Evolutionary conservation across 2,797 vertebrate genomes (phyloP).

Genomic region (Nyctalus aviator): DNA sequence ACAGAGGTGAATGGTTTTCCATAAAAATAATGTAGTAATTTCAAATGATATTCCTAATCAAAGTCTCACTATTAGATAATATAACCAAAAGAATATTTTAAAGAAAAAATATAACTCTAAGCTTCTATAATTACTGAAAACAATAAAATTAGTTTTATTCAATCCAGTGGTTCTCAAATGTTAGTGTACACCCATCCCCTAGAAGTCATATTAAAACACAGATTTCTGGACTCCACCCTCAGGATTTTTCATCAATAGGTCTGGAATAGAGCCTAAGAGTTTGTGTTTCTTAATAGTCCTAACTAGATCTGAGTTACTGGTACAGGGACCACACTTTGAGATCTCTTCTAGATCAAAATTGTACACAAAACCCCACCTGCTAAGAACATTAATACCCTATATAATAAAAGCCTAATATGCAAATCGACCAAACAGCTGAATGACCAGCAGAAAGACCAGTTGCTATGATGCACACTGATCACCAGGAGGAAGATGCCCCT

Average conservation of each 20-base stretch:
- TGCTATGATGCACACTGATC: too few relatives aligned
- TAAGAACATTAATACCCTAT: background rate
- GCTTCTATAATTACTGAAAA: constrained; percentile 2
- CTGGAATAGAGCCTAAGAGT: background rate
- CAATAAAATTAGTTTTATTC: background rate
- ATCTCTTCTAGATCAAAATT: constrained; percentile 10
- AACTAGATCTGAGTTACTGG: background rate
- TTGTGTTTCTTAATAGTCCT: background rate
- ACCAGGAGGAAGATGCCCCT: too few relatives aligned
- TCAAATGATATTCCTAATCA: constrained; percentile 15
- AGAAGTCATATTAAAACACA: background rate
- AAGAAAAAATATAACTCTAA: background rate
- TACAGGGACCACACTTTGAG: background rate
- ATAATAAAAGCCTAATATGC: too few relatives aligned
- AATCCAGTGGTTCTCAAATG: background rate
- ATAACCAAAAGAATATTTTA: constrained; percentile 29
- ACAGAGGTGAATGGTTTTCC: background rate
- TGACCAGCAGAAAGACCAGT: too few relatives aligned
- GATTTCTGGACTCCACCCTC: background rate
- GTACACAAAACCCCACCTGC: background rate
- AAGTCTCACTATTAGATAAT: constrained; percentile 8
- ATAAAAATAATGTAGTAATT: constrained; percentile 19
- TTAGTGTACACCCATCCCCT: background rate
- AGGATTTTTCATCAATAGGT: constrained; percentile 15
- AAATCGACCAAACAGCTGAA: too few relatives aligned